Evolutionary conservation across 2,888 invertebrate species (phyloP).

Genomic region (Altica lythri): DNA sequence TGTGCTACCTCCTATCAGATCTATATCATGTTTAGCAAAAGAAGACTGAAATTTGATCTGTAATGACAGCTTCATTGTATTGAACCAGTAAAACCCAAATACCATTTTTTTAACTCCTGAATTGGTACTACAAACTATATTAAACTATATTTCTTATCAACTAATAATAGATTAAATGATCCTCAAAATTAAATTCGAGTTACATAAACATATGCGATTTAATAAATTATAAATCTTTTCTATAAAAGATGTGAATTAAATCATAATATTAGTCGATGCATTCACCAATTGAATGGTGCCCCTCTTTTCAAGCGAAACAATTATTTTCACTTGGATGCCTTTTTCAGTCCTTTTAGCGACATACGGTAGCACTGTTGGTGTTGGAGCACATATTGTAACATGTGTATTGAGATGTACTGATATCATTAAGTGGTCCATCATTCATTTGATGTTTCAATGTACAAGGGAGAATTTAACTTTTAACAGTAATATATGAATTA

Average conservation of each 20-base stretch:
- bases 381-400: slow-evolving; percentile 37
- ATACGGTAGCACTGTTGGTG: slow-evolving; percentile 38
- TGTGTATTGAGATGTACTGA: slow-evolving; percentile 38
- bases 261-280: slow-evolving; percentile 19
- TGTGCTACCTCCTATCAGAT: too few species aligned
- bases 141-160: too few species aligned
- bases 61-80: too few species aligned
- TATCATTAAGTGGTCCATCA: slow-evolving; percentile 32
- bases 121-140: too few species aligned
- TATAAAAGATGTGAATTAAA: slow-evolving; percentile 23
- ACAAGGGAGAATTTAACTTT: slow-evolving; percentile 1
- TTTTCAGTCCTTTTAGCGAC: slow-evolving; percentile 42
- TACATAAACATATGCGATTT: neutral
- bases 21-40: too few species aligned
- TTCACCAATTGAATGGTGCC: slow-evolving; percentile 20
- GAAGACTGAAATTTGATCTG: too few species aligned
- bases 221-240: neutral
- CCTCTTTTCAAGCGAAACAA: slow-evolving; percentile 22
- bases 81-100: too few species aligned
- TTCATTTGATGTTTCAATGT: slow-evolving; percentile 18
- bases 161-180: too few species aligned
- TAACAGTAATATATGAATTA: too few species aligned
- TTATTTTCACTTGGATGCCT: slow-evolving; percentile 42
- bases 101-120: too few species aligned
- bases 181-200: too few species aligned